Base-by-base conservation (phyloP, 2,888 invertebrate species). In the Eupithecia abbreviata region DNA sequence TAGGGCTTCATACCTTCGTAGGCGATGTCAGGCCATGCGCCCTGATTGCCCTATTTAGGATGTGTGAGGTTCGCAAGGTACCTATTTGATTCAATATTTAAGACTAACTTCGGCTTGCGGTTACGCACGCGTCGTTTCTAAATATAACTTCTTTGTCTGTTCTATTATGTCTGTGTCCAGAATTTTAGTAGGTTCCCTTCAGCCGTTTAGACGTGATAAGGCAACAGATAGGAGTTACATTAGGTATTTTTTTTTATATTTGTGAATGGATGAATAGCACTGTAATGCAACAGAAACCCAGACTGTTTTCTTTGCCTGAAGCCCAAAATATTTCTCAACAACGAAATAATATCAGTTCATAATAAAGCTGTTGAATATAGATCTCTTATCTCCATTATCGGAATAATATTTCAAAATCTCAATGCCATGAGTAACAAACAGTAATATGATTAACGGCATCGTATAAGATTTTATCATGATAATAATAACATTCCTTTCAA, bases 361-460 rank as follows among this genome's bases (percentile, higher is more conserved):
- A 9, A 18, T 79, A 80, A 75, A 74, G 74, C 65, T 72, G 51
- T 70, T 77, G 51, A 82, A 84, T 85, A 84, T 82, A 79, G 79
- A 81, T 80, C 78, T 82, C 83, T 85, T 84, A 86, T 79, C 85
- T 77, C 71, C 72, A 74, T 81, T 82, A 84, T 83, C 80, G 73
- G 9, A 84, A 85, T 84, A 83, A 83, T 82, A 58, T 58, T 58
- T 82, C 77, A 78, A 73, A 83, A 86, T 84, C 79, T 85, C 86
- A 86, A 82, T 87, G 86, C 83, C 85, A 86, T 83, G 62, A 62
- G 62, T 68, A 80, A 83, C 79, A 80, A 83, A 83, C 81, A 81
- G 84, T 84, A 85, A 84, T 85, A 84, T 84, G 80, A 82, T 81
- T 79, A 78, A 75, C 71, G 71, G 47, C 49, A 68, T 12, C 51